phyloP scores from a whole-genome alignment of 1,140 invertebrate species.

The Mizuhopecten yessoensis region DNA sequence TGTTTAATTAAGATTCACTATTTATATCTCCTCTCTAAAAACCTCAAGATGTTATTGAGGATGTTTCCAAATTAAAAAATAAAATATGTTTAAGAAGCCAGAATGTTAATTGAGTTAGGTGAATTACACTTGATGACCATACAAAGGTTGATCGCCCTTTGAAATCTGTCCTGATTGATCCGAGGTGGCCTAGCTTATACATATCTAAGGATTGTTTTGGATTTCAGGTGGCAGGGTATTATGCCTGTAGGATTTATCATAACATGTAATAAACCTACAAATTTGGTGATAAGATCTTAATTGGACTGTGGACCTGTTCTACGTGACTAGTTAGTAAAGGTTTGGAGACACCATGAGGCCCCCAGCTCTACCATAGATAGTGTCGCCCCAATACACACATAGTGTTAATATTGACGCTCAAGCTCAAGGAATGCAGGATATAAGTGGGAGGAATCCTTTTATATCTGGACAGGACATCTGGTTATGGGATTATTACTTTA shows the following conservation, averaged over 20 bases:
- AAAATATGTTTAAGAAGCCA: too few species aligned
- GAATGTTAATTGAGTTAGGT: too few species aligned
- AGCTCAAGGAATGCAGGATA: neutral
- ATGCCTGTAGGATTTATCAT: slow-evolving; percentile 1
- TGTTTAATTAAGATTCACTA: neutral
- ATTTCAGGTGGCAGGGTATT: neutral
- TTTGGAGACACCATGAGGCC: neutral
- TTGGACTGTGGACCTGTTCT: neutral
- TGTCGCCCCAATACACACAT: slow-evolving; percentile 31
- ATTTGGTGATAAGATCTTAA: slow-evolving; percentile 11
- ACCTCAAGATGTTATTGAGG: neutral
- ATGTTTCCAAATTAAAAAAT: neutral
- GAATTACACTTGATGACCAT: slow-evolving; percentile 1
- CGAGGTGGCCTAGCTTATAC: neutral
- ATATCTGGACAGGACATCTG: neutral
- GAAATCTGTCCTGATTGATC: neutral
- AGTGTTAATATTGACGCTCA: neutral
- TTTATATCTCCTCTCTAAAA: neutral
- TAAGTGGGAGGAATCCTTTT: neutral
- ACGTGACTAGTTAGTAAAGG: neutral
- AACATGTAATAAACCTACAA: neutral
- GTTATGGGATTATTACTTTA: neutral
- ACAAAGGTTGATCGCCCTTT: neutral
- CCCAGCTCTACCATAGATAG: neutral
- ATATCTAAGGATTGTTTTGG: neutral